Base-by-base conservation (phyloP, 2,113 vertebrate genomes). In the Trichechus manatus region DNA sequence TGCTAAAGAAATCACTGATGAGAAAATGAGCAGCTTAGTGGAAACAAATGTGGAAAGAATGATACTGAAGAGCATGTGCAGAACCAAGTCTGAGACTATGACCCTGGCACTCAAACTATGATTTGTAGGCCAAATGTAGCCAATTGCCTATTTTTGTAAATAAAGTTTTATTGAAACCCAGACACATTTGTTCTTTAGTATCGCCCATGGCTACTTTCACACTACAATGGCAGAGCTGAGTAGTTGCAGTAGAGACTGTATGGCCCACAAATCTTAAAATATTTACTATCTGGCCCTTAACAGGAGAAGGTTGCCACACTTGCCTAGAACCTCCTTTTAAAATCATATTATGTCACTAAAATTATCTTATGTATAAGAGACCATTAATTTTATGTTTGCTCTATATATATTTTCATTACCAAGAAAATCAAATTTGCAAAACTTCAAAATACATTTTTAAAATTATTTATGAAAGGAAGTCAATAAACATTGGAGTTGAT, bases 381-480 rank as follows among this genome's bases (percentile, higher is more conserved):
- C 63, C 19, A 19, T 97, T 61, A 89, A 79, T 29, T 72, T 56
- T 68, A 2, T 70, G 4, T 61, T 59, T 79, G 31, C 82, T 89
- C 42, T 88, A 1, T 82, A 1, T 92, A 25, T 63, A 0, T 9
- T 75, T 91, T 39, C n/a, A 64, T 96, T 87, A 36, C 87, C 77
- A 96, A 92, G 47, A 53, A 80, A 29, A 66, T 9, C 1, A 66
- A n/a, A 61, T 92, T 84, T 94, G 2, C 61, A 9, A 66, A 59
- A 10, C 50, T 81, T n/a, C 27, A 77, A 78, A 91, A 72, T 85
- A 64, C 0, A 5, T 78, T 81, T 82, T 78, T 39, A 29, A 93
- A 91, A 82, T 56, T 50, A 74, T 77, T 89, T 17, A 50, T 80
- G 68, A 91, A 81, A 78, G 9, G 53, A 91, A 72, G 19, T 89